Percentiles rank a stretch among this genome's conserved stretches.
Conservation (phyloP, 1,140 invertebrate species). For the Lepeophtheirus salmonis region DNA sequence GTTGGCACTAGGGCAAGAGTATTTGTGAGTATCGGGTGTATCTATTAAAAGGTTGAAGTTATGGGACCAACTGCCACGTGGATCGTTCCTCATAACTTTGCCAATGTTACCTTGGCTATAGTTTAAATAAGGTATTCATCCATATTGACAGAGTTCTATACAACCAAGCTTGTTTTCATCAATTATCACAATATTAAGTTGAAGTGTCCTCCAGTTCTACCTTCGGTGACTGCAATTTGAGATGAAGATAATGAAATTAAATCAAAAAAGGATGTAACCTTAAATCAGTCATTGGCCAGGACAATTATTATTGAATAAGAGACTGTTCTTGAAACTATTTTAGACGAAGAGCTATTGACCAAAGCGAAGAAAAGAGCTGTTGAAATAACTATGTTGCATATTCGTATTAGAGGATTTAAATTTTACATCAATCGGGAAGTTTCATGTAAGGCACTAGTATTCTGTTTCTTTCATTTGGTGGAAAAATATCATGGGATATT, state of each 20-base stretch:
- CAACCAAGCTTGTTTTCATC: conserved; percentile 76
- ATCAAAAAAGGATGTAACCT: conserved; percentile 56
- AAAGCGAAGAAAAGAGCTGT: conserved; percentile 54
- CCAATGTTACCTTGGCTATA: conserved; percentile 39
- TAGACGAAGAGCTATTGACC: conserved; percentile 34
- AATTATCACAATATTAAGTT: conserved; percentile 80
- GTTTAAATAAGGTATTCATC: conserved; percentile 95
- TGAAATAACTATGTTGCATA: conserved; percentile 51
- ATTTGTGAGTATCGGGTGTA: conserved; percentile 93
- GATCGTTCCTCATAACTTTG: conserved; percentile 67
- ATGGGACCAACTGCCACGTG: conserved; percentile 88
- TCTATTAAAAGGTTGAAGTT: conserved; percentile 94
- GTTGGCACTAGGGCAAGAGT: conserved; percentile 88
- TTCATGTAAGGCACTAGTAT: conserved; percentile 58
- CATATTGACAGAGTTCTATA: conserved; percentile 94
- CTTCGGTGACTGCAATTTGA: conserved; percentile 25
- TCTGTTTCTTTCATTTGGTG: conserved; percentile 70
- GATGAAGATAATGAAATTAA: conserved; percentile 43
- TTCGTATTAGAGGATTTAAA: conserved; percentile 73
- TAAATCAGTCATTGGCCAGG: conserved; percentile 50
- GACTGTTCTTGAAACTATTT: conserved; percentile 30
- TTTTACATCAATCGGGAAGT: conserved; percentile 87
- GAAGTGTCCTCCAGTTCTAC: conserved; percentile 79
- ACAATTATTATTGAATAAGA: conserved; percentile 32
- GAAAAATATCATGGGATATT: conserved; percentile 93